A percentile compares a stretch with the other conserved stretches of the same genome.
These are phyloP conservation scores for Onychostoma macrolepis DNA, from an alignment of 2,113 vertebrate genomes.

Conservation along the genomic window DNA sequence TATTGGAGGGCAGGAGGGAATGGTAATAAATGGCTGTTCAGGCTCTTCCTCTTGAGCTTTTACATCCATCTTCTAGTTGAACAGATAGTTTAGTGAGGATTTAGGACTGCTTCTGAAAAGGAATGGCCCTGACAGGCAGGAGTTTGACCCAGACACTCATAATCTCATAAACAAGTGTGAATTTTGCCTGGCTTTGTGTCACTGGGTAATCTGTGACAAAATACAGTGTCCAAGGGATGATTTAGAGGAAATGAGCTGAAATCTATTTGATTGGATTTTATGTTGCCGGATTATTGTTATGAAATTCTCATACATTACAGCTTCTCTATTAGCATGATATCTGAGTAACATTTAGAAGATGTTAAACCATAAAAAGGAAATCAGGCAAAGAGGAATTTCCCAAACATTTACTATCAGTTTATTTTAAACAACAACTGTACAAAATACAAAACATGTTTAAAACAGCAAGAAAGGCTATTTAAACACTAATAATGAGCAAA, in stretches of 20 bases:
- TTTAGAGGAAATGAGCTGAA: constrained; percentile 10
- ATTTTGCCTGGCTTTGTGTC: background rate
- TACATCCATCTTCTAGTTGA: background rate
- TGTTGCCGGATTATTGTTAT: background rate
- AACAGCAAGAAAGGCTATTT: constrained; percentile 8
- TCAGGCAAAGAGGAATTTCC: background rate
- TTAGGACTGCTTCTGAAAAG: background rate
- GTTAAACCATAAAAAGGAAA: background rate
- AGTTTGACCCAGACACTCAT: background rate
- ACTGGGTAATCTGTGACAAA: background rate
- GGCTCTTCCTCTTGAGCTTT: background rate
- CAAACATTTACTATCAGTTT: constrained; percentile 31
- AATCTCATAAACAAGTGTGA: background rate
- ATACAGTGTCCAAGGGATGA: background rate
- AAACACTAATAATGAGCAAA: constrained; percentile 6
- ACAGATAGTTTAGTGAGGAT: background rate
- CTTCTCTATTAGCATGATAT: background rate
- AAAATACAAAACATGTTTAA: constrained; percentile 49
- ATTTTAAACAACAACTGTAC: constrained; percentile 54
- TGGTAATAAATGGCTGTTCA: background rate
- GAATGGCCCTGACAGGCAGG: background rate
- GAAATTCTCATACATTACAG: background rate
- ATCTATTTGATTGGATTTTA: constrained; percentile 9
- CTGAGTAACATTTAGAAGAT: background rate
- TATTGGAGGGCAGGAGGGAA: constrained; percentile 2